These are phyloP conservation scores for Acanthococcus lagerstroemiae DNA, from an alignment of 2,888 invertebrate species.

Conservation along the genomic window DNA sequence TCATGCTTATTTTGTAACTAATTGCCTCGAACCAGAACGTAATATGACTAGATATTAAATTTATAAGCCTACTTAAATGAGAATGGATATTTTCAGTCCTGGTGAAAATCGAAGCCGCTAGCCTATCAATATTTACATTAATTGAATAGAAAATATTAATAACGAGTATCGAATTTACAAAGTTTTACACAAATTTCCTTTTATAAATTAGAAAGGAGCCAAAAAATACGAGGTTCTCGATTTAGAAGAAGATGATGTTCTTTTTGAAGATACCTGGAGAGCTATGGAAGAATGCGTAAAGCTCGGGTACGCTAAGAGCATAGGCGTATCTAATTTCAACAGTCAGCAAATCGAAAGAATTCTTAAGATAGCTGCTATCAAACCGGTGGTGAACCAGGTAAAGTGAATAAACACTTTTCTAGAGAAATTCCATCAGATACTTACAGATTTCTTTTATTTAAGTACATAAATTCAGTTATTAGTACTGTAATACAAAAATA, in stretches of 20 bases:
- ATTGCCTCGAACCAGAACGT: too few species aligned
- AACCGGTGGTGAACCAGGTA: constrained; percentile 58
- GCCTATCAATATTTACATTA: too few species aligned
- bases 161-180: background rate
- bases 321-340: constrained; percentile 79
- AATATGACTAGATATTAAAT: too few species aligned
- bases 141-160: background rate
- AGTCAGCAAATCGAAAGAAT: constrained; percentile 58
- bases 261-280: constrained; percentile 54
- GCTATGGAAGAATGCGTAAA: constrained; percentile 62
- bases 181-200: background rate
- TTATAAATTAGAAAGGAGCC: background rate
- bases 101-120: too few species aligned
- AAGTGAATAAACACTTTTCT: background rate
- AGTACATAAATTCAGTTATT: too few species aligned
- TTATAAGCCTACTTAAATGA: too few species aligned
- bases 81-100: too few species aligned
- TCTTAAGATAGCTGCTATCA: constrained; percentile 50
- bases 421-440: background rate
- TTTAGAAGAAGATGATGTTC: constrained; percentile 21
- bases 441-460: background rate
- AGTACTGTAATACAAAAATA: too few species aligned
- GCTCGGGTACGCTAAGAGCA: constrained; percentile 56
- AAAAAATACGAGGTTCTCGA: background rate
- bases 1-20: too few species aligned